phyloP scores from a whole-genome alignment of 2,113 vertebrate genomes.

The Chrysemys picta region DNA sequence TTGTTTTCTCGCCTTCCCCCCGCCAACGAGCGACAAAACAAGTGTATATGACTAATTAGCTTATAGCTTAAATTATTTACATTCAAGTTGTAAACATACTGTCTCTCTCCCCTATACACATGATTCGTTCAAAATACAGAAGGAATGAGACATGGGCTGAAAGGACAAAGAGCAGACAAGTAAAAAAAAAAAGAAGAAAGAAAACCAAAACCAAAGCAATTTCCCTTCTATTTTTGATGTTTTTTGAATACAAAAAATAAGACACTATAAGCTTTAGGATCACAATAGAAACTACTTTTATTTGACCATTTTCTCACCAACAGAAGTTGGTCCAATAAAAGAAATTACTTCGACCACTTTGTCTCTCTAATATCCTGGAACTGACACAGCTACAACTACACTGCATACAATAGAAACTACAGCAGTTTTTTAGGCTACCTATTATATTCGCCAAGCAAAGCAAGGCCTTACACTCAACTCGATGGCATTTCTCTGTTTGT shows the following conservation, averaged over 20 bases:
- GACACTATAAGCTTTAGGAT: not conserved
- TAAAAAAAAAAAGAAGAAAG: not conserved
- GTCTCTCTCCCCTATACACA: not conserved
- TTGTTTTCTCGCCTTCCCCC: conserved; percentile 44
- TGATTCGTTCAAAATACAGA: not conserved
- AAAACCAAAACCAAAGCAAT: not conserved
- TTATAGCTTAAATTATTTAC: conserved; percentile 40
- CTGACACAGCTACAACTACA: not conserved
- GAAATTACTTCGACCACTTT: not conserved
- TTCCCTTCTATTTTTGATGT: not conserved
- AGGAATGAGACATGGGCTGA: not conserved
- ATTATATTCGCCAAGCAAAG: not conserved
- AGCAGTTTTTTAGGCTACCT: not conserved
- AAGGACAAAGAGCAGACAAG: not conserved
- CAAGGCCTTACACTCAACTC: not conserved
- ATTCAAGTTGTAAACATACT: conserved; percentile 3
- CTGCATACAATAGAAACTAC: not conserved
- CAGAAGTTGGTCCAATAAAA: not conserved
- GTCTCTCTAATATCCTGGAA: not conserved
- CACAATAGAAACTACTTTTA: not conserved
- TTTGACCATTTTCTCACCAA: not conserved
- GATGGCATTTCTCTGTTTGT: not conserved
- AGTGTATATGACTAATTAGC: conserved; percentile 19
- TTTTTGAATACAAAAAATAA: not conserved
- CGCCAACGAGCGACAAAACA: conserved; percentile 10